Evolutionary conservation across 2,113 vertebrate genomes (phyloP).

Genomic region (Myotis lucifugus): DNA sequence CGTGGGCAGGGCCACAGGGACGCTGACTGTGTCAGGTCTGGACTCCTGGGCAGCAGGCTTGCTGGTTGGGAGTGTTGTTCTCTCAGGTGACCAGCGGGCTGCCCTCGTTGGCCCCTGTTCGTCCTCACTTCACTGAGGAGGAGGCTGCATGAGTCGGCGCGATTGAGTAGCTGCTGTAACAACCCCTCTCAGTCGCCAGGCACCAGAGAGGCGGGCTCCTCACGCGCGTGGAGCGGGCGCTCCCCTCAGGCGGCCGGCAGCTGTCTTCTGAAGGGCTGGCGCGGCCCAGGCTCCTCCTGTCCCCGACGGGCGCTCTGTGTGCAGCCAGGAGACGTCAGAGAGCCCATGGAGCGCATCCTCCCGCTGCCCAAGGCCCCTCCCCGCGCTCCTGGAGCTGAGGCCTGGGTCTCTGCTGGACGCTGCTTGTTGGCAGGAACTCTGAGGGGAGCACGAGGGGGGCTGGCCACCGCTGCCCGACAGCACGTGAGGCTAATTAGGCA

Average conservation of each 20-base stretch:
- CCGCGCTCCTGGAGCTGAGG: fast-evolving
- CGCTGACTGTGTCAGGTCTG: background rate
- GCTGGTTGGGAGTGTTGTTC: background rate
- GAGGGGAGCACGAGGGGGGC: background rate
- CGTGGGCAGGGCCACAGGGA: background rate
- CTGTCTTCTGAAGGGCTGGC: background rate
- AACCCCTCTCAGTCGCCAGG: background rate
- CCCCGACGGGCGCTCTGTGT: background rate
- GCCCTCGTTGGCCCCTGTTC: background rate
- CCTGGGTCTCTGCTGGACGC: background rate
- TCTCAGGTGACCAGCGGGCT: background rate
- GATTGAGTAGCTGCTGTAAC: background rate
- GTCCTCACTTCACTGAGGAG: background rate
- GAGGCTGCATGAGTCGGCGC: background rate
- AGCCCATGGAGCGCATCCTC: background rate
- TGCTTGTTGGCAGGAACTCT: background rate
- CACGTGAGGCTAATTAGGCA: background rate
- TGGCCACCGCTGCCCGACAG: background rate
- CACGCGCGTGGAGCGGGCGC: background rate
- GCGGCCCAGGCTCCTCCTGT: background rate
- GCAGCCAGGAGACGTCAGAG: background rate
- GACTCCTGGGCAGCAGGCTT: background rate
- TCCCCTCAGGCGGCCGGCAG: background rate
- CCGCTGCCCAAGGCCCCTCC: background rate
- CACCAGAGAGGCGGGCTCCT: background rate